Conservation (phyloP, 2,113 vertebrate genomes). For the Rhizomys pruinosus region DNA sequence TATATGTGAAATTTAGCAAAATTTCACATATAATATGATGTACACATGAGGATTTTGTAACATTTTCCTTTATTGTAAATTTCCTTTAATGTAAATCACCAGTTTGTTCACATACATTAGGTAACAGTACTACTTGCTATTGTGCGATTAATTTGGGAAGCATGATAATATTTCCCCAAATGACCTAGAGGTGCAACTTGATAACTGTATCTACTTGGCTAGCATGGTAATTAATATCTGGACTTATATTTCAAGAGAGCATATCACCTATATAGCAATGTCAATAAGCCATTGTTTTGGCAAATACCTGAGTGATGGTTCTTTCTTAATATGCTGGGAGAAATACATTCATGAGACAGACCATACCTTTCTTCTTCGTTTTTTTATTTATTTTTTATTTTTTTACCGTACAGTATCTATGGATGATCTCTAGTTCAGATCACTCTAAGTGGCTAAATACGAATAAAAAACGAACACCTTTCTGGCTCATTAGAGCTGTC, state of each 20-base stretch:
- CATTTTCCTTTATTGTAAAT: not conserved
- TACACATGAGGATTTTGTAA: not conserved
- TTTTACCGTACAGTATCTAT: constrained; percentile 57
- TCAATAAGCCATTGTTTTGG: constrained; percentile 32
- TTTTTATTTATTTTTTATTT: too few relatives aligned
- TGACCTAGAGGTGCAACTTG: constrained; percentile 52
- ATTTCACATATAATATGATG: constrained; percentile 16
- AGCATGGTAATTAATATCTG: constrained; percentile 34
- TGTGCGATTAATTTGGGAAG: constrained; percentile 48
- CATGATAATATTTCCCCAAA: constrained; percentile 36
- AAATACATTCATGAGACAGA: constrained; percentile 63
- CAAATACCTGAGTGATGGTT: constrained; percentile 59
- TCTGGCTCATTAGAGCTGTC: constrained; percentile 62
- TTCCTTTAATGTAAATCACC: not conserved
- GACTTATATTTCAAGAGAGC: constrained; percentile 55
- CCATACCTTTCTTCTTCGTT: not conserved
- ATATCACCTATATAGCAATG: constrained; percentile 38
- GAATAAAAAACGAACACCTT: constrained; percentile 55
- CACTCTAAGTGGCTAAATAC: constrained; percentile 60
- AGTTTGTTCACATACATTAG: constrained; percentile 33
- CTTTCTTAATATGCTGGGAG: constrained; percentile 44
- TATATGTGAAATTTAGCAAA: constrained; percentile 1
- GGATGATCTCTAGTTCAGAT: constrained; percentile 62
- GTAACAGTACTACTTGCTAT: constrained; percentile 11
- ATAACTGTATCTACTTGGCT: constrained; percentile 40